A percentile compares a stretch with the other conserved stretches of the same genome.
Conservation (phyloP, 2,888 invertebrate species). For the Ichneumoninae sp. region DNA sequence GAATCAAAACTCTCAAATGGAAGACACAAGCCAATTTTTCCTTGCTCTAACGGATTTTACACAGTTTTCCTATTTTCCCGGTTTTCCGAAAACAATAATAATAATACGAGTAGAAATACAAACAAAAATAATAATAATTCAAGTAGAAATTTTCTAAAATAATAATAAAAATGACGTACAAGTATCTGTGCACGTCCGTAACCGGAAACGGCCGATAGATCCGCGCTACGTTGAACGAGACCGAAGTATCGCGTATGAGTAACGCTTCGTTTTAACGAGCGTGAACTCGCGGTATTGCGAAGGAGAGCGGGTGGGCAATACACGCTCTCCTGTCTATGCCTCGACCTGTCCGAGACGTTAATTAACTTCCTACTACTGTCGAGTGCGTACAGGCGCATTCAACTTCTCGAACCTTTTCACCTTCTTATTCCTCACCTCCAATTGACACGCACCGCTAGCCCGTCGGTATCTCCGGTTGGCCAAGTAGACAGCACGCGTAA, state of each 20-base stretch:
- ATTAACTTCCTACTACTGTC: conserved; percentile 73
- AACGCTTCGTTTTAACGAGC: conserved; percentile 28
- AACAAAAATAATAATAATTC: background rate
- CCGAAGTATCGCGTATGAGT: conserved; percentile 23
- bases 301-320: conserved; percentile 47
- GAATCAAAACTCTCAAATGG: too few relatives aligned
- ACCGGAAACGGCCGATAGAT: conserved; percentile 31
- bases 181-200: background rate
- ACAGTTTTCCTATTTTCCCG: too few relatives aligned
- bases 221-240: conserved; percentile 29
- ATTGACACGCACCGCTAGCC: conserved; percentile 72
- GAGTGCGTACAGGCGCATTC: conserved; percentile 46
- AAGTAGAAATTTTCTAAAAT: background rate
- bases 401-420: conserved; percentile 67
- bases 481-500: conserved; percentile 31
- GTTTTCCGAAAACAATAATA: too few relatives aligned
- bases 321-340: conserved; percentile 33
- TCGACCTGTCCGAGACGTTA: conserved; percentile 73
- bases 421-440: conserved; percentile 70
- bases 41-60: too few relatives aligned
- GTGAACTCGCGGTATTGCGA: conserved; percentile 21
- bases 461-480: conserved; percentile 64
- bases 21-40: too few relatives aligned
- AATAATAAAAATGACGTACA: background rate
- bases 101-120: too few relatives aligned